These are phyloP conservation scores for Volucella inanis DNA, from an alignment of 2,888 invertebrate genomes.

Conservation along the genomic window DNA sequence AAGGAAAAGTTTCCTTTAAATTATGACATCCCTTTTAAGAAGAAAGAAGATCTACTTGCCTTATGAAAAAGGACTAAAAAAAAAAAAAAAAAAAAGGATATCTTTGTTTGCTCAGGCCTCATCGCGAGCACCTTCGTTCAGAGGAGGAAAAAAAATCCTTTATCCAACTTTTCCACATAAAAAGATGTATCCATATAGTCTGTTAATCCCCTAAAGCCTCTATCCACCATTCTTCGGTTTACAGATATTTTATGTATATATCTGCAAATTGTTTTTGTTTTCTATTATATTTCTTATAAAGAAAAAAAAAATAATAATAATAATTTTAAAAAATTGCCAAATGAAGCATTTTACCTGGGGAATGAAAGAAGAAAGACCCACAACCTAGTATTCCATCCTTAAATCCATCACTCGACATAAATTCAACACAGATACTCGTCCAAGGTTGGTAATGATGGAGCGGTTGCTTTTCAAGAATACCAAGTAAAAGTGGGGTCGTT, in stretches of 20 bases:
- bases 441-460: slow-evolving; percentile 50
- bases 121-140: slow-evolving; percentile 44
- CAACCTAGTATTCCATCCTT: background rate
- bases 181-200: slow-evolving; percentile 16
- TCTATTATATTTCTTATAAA: background rate
- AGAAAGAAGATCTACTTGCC: slow-evolving; percentile 23
- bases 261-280: slow-evolving; percentile 64
- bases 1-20: slow-evolving; percentile 66
- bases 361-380: background rate
- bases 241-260: slow-evolving; percentile 49
- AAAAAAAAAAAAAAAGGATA: slow-evolving; percentile 50
- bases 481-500: slow-evolving; percentile 40
- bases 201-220: background rate
- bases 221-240: slow-evolving; percentile 10
- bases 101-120: slow-evolving; percentile 64
- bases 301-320: too few species aligned
- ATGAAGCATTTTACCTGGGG: slow-evolving; percentile 64
- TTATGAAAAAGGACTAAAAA: slow-evolving; percentile 43
- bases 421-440: slow-evolving; percentile 24
- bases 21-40: slow-evolving; percentile 45
- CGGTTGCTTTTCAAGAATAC: slow-evolving; percentile 53
- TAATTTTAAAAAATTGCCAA: slow-evolving; percentile 48
- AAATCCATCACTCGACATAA: slow-evolving; percentile 56
- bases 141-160: slow-evolving; percentile 56
- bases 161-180: slow-evolving; percentile 55